Base-by-base conservation (phyloP, 2,113 vertebrate genomes). In the Irena cyanogastra region DNA sequence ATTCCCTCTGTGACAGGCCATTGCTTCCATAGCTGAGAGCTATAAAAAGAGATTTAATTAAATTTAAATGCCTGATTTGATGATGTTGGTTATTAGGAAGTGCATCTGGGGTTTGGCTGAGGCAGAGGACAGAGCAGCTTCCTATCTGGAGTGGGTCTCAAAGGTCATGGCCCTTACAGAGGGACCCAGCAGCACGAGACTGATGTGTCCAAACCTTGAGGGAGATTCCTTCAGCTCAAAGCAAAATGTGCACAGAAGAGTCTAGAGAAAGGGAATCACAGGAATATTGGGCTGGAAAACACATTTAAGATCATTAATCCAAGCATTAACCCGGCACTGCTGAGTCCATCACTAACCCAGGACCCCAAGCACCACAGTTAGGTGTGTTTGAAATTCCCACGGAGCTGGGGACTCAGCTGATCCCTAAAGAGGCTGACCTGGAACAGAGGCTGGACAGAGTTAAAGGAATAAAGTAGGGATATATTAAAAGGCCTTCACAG, bases 231-330 rank as follows among this genome's bases (percentile, higher is more conserved):
- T 75, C 42, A 66, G 11, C 14, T 59, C 42, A 20, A 50, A 16
- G 19, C 31, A n/a, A 72, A 89, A 44, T 5, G 3, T 53, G 22
- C 27, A 16, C 35, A 42, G 26, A 16, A 13, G 4, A 41, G 31
- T 9, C 13, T 6, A 16, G 11, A 9, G 33, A 60, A 59, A 59
- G 6, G 45, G 35, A 65, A 50, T 24, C 7, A 15, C 0, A 35
- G 47, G 19, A 66, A 33, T 13, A 3, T 24, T 45, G 27, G 41
- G 41, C 24, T 78, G 41, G 41, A 56, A 50, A 61, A 61, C 24
- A 10, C 0, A 1, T 31, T 35, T 41, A 6, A 44, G 30, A 9
- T 37, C n/a, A 45, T 23, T 1, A 2, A 17, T 3, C 20, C 70
- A 76, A 1, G 4, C 1, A 7, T 35, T 8, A 56, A 28, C 13